These are phyloP conservation scores for Forbesichthys agassizii DNA, from an alignment of 2,113 vertebrate species.

Conservation along the genomic window DNA sequence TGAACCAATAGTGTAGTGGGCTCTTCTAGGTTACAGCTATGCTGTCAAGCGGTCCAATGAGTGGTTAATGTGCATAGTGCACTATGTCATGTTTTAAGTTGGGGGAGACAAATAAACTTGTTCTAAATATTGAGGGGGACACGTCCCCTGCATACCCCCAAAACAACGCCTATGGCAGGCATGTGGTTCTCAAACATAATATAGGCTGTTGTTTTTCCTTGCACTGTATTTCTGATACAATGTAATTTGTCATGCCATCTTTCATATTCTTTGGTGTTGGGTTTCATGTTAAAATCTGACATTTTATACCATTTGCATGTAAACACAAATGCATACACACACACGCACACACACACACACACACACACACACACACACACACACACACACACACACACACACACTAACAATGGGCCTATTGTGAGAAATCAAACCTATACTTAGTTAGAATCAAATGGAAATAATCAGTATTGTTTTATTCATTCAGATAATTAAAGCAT, in stretches of 20 bases:
- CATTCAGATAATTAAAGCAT: conserved; percentile 56
- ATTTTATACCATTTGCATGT: not conserved
- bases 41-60: too few relatives aligned
- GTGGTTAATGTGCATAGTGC: too few relatives aligned
- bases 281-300: conserved; percentile 3
- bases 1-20: too few relatives aligned
- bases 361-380: conserved; percentile 4
- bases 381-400: not conserved
- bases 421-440: conserved; percentile 26
- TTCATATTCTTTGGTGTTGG: conserved; percentile 11
- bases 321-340: conserved; percentile 5
- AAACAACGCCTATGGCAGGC: too few relatives aligned
- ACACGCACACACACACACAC: not conserved
- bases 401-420: conserved; percentile 38
- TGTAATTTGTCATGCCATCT: not conserved
- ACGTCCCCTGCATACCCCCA: not conserved
- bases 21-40: too few relatives aligned
- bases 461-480: conserved; percentile 47
- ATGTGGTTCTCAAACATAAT: not conserved
- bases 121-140: too few relatives aligned
- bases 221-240: not conserved
- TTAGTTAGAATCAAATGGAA: conserved; percentile 26
- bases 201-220: not conserved
- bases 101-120: too few relatives aligned
- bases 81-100: too few relatives aligned